These are phyloP conservation scores for Dryomyza anilis DNA, from an alignment of 2,888 invertebrate species.

Conservation along the genomic window DNA sequence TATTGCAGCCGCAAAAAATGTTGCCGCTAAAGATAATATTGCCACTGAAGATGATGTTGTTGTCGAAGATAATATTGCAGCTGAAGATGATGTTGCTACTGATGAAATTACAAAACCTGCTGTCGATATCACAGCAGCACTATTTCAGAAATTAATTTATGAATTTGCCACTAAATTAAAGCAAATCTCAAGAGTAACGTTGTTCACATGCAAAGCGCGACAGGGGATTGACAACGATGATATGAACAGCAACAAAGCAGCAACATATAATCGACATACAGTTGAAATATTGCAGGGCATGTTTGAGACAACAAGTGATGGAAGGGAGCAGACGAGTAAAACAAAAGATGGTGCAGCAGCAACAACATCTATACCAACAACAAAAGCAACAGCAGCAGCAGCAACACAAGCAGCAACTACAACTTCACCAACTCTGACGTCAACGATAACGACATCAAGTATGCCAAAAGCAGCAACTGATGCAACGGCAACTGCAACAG, in stretches of 20 bases:
- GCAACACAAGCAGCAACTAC: not conserved
- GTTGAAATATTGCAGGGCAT: constrained; percentile 28
- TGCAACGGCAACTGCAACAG: constrained; percentile 16
- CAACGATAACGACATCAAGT: not conserved
- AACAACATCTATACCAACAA: constrained; percentile 11
- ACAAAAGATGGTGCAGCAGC: not conserved
- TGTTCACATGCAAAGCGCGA: constrained; percentile 49
- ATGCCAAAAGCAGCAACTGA: not conserved
- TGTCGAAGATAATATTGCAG: too few relatives aligned
- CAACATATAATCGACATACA: constrained; percentile 20
- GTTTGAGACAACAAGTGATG: not conserved
- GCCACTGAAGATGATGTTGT: too few relatives aligned
- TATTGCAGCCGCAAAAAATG: too few relatives aligned
- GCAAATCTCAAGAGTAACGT: constrained; percentile 54
- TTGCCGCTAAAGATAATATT: too few relatives aligned
- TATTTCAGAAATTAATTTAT: constrained; percentile 49
- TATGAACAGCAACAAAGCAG: constrained; percentile 33
- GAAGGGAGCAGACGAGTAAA: too few relatives aligned
- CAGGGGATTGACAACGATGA: constrained; percentile 32
- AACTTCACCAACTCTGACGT: not conserved
- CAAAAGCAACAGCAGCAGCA: constrained; percentile 15
- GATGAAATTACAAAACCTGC: too few relatives aligned
- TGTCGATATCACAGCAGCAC: too few relatives aligned
- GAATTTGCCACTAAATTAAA: constrained; percentile 51
- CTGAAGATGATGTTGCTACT: too few relatives aligned